Conservation (phyloP, 92 coral and sea anemone species). For the Porites evermanni region DNA sequence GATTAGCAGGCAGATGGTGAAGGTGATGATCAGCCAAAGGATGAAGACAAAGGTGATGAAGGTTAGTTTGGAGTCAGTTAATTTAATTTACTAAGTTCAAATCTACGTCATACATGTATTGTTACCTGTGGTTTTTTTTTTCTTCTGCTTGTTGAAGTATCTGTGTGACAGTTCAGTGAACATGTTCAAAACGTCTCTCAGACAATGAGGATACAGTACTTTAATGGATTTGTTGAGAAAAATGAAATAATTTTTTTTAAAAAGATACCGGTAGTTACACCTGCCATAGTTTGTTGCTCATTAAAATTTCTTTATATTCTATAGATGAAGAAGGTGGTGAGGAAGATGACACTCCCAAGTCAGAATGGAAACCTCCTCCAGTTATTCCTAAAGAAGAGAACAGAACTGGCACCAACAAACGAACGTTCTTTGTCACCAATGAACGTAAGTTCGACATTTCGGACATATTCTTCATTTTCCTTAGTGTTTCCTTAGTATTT, state of each 20-base stretch:
- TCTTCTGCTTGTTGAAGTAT: too few species aligned
- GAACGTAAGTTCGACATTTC: conserved; percentile 72
- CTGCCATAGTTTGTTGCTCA: background rate
- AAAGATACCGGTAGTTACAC: too few species aligned
- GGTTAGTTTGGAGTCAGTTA: conserved; percentile 46
- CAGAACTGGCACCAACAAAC: conserved; percentile 93
- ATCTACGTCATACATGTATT: too few species aligned
- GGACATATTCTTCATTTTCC: too few species aligned
- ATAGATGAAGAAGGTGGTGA: conserved; percentile 94
- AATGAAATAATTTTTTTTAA: too few species aligned
- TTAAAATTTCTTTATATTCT: too few species aligned
- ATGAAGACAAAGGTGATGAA: conserved; percentile 91
- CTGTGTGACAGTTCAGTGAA: too few species aligned
- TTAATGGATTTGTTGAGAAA: background rate
- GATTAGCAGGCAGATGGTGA: conserved; percentile 81
- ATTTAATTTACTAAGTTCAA: too few species aligned
- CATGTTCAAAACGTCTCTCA: too few species aligned
- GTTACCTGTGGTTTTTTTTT: too few species aligned
- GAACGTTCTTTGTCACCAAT: conserved; percentile 86
- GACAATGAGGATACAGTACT: too few species aligned
- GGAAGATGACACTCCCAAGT: conserved; percentile 93
- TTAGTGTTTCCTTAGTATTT: too few species aligned
- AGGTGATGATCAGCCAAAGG: conserved; percentile 85
- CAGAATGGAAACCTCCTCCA: conserved; percentile 96
- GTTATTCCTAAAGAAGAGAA: conserved; percentile 93